Evolutionary conservation across 2,888 invertebrate species (phyloP), one percentile per base, ranked within the genome.

Genomic region (Xestia rhomboidea): DNA sequence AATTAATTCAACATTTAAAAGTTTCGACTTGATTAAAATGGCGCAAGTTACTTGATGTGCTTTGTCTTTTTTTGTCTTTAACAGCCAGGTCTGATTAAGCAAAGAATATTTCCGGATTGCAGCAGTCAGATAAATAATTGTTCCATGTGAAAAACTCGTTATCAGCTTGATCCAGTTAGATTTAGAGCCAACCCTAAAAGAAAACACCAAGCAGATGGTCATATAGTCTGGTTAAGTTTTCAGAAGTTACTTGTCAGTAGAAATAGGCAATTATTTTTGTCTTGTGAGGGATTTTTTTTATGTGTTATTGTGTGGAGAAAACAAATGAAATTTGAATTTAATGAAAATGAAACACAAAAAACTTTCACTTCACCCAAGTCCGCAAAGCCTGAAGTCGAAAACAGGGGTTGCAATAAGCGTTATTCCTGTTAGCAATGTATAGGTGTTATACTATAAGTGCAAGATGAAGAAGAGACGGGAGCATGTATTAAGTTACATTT

Each of bases 1-100:
- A 70, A 85, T 73, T 76, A 60, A 51, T 70, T 60, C 30, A 41
- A 44, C 57, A 46, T 82, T 72, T 24, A 60, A 15, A 62, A 49
- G 15, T 51, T 73, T 51, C 3, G 1, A 8, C 18, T 15, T 41
- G 18, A 24, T n/a, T 51, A 2, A 64, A 68, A 72, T 34, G 34
- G 30, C 8, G 13, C 34, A 3, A 49, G 44, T 57, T 38, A 3
- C 8, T 54, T 54, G 15, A 73, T 49, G 63, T 57, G 0, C 51
- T 62, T 62, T 2, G 15, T 30, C 2, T 44, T 8, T 7, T 8
- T 7, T 78, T 27, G 62, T 21, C 4, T n/a, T 8, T 63, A n/a
- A 24, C 13, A 18, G 10, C 6, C 24, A 34, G 30, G 10, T 24
- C 24, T 68, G 8, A 18, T 60, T 30, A 18, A 30, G 18, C 8